Percentiles rank a stretch among this genome's conserved stretches.
These are phyloP conservation scores for Lycaon pictus DNA, from an alignment of 2,113 vertebrate species.

Conservation along the genomic window DNA sequence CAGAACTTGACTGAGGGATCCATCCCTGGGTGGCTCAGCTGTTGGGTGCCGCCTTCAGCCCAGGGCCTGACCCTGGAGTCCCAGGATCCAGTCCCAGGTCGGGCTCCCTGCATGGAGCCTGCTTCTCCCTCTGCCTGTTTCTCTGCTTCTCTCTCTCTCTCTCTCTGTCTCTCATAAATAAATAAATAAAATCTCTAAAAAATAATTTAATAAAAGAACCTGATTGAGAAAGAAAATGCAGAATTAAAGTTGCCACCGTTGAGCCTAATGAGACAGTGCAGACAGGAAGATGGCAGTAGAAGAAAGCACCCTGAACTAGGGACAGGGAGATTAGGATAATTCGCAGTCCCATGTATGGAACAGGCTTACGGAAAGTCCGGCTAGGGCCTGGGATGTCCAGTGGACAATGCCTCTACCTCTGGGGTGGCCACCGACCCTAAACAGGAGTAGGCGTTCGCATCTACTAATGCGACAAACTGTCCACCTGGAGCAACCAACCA, in stretches of 20 bases:
- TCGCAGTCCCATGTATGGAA: not conserved
- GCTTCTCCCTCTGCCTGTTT: too few species aligned
- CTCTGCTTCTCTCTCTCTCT: too few species aligned
- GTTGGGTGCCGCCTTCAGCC: too few species aligned
- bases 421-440: not conserved
- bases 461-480: not conserved
- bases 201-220: not conserved
- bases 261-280: constrained; percentile 61
- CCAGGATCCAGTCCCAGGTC: too few species aligned
- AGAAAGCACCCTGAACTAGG: constrained; percentile 55
- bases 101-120: too few species aligned
- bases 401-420: not conserved
- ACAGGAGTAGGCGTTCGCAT: not conserved
- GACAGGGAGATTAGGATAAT: not conserved
- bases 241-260: constrained; percentile 51
- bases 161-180: too few species aligned
- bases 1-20: not conserved
- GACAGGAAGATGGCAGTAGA: constrained; percentile 63
- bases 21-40: too few species aligned
- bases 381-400: not conserved
- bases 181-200: too few species aligned
- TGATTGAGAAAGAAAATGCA: constrained; percentile 31
- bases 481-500: constrained; percentile 22
- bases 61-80: too few species aligned
- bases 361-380: not conserved